Conservation (phyloP, 2,113 vertebrate species). For the Nerophis ophidion region DNA sequence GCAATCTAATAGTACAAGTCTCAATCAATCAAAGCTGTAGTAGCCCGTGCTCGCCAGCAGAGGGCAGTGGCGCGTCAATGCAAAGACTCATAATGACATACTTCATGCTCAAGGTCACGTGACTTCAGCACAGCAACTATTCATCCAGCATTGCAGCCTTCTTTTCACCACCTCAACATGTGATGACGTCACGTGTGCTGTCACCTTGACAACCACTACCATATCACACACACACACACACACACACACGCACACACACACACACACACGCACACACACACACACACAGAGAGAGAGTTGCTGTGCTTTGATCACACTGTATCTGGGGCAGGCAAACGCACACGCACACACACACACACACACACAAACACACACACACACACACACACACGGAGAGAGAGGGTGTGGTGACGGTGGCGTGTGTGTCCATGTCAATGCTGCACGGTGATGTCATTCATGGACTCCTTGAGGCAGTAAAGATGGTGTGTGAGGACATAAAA, state of each 20-base stretch:
- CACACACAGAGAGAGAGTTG: background rate
- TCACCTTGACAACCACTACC: conserved; percentile 4
- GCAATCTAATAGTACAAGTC: too few species aligned
- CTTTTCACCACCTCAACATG: background rate
- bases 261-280: background rate
- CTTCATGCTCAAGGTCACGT: conserved; percentile 14
- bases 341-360: background rate
- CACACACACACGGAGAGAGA: conserved; percentile 6
- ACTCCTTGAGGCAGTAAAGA: conserved; percentile 4
- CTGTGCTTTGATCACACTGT: background rate
- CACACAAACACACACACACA: conserved; percentile 1
- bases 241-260: background rate
- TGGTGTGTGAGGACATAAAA: conserved; percentile 21
- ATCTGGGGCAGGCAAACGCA: conserved; percentile 1
- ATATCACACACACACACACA: background rate
- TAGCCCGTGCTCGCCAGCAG: conserved; percentile 43
- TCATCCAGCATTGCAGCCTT: background rate
- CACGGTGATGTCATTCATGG: conserved; percentile 6
- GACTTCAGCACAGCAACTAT: background rate
- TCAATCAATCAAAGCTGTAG: too few species aligned
- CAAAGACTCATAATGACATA: background rate
- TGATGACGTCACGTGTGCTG: background rate
- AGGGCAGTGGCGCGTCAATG: conserved; percentile 32
- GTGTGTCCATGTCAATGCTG: conserved; percentile 18
- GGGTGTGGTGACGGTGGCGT: conserved; percentile 45